Base-by-base conservation (phyloP, 2,797 vertebrate genomes). In the Chiroxiphia lanceolata region DNA sequence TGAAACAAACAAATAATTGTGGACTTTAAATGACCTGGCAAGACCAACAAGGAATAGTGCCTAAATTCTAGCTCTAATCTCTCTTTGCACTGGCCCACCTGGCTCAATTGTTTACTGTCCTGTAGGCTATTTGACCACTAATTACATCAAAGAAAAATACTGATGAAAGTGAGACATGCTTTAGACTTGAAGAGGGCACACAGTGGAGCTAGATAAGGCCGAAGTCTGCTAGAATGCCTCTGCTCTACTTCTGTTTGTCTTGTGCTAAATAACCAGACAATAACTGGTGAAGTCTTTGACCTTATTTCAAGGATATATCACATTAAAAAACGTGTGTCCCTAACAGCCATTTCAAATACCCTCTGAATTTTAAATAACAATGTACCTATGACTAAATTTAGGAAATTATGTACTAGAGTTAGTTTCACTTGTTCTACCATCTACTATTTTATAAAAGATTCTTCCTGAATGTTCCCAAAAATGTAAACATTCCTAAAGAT, bases 111-210 rank as follows among this genome's bases (percentile, higher is more conserved):
- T 98, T 97, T 97, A 96, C 98, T 98, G 97, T 97, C 96, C 97
- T 97, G 96, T 93, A 96, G 95, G 96, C 92, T 98, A 97, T 98
- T 96, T 97, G 96, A 96, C 97, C 96, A 98, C 98, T 98, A 98
- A 97, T 98, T 98, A 98, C 98, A 98, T 98, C 98, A 98, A 98
- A 98, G 98, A 97, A 96, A 97, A 96, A 97, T 89, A 96, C 92
- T 97, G 98, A 98, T 98, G 98, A 98, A 98, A 98, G 98, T 98
- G 98, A 98, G 97, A 97, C 96, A 94, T 95, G 92, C 95, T 97
- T 97, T 97, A 97, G 96, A 96, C 97, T 97, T 97, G 97, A 97
- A 98, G 98, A 99, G 98, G 98, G 98, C 97, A 98, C 97, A 98
- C 98, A 98, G 83, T 95, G 89, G 80, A 98, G 83, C 48, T 84